Conservation (phyloP, 1,140 invertebrate genomes). For the Patella vulgata region DNA sequence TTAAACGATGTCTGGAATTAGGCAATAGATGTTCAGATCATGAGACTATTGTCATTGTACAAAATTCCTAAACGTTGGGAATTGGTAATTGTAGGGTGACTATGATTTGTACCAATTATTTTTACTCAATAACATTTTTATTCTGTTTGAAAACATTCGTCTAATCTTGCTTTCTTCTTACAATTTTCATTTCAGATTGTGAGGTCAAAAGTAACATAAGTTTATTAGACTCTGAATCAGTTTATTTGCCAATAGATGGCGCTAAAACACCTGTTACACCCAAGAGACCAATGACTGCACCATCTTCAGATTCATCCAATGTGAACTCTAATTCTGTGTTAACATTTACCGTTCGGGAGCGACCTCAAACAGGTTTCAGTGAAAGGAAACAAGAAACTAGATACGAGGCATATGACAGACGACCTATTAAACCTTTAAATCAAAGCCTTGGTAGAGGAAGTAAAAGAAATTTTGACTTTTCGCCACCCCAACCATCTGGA, state of each 20-base stretch:
- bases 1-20: too few species aligned
- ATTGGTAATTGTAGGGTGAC: too few species aligned
- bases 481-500: conserved; percentile 44
- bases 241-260: conserved; percentile 52
- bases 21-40: too few species aligned
- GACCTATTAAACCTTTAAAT: conserved; percentile 44
- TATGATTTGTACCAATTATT: too few species aligned
- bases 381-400: conserved; percentile 22
- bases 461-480: conserved; percentile 42
- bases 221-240: conserved; percentile 57
- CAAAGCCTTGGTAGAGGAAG: conserved; percentile 35
- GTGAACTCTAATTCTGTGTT: background rate
- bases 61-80: too few species aligned
- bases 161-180: too few species aligned
- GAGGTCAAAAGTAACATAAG: conserved; percentile 49
- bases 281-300: conserved; percentile 47
- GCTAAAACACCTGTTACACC: conserved; percentile 34
- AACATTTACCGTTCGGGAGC: too few species aligned
- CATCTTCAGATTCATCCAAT: conserved; percentile 14
- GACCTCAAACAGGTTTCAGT: too few species aligned
- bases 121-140: too few species aligned
- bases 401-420: conserved; percentile 44
- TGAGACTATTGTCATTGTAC: too few species aligned
- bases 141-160: too few species aligned
- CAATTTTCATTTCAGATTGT: conserved; percentile 53